phyloP scores from a whole-genome alignment of 1,140 invertebrate genomes.

The Micrasema longulum region DNA sequence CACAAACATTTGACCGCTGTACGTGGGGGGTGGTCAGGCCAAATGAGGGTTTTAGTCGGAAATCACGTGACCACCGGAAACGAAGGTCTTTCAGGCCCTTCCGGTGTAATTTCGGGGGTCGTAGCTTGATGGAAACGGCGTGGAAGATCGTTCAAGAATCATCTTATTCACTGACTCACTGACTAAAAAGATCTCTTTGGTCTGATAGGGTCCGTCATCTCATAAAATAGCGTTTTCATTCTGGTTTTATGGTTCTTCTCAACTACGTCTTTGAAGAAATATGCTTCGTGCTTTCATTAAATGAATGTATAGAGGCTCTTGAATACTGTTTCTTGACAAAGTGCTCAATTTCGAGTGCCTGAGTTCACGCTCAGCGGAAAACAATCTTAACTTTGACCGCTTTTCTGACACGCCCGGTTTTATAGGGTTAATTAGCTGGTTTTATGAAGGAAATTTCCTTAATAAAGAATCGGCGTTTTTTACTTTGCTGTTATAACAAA shows the following conservation, averaged over 20 bases:
- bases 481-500: no score
- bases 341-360: no score
- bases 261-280: not conserved
- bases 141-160: slow-evolving; percentile 27
- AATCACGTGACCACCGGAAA: slow-evolving; percentile 37
- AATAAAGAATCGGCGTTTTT: no score
- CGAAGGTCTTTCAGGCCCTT: slow-evolving; percentile 29
- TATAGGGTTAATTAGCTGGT: no score
- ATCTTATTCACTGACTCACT: slow-evolving; percentile 21
- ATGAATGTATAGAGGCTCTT: no score
- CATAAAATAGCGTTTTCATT: not conserved
- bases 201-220: not conserved
- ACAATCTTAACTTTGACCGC: no score
- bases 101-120: slow-evolving; percentile 32
- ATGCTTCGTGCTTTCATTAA: not conserved
- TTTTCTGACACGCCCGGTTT: no score
- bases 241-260: not conserved
- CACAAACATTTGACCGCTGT: slow-evolving; percentile 21
- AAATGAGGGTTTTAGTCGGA: slow-evolving; percentile 1
- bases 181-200: slow-evolving; percentile 1
- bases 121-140: slow-evolving; percentile 12
- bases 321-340: no score
- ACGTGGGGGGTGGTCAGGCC: not conserved
- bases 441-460: no score
- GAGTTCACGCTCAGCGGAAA: no score